A percentile compares a stretch with the other conserved stretches of the same genome.
These are phyloP conservation scores for Delia radicum DNA, from an alignment of 1,140 invertebrate species.

Conservation along the genomic window DNA sequence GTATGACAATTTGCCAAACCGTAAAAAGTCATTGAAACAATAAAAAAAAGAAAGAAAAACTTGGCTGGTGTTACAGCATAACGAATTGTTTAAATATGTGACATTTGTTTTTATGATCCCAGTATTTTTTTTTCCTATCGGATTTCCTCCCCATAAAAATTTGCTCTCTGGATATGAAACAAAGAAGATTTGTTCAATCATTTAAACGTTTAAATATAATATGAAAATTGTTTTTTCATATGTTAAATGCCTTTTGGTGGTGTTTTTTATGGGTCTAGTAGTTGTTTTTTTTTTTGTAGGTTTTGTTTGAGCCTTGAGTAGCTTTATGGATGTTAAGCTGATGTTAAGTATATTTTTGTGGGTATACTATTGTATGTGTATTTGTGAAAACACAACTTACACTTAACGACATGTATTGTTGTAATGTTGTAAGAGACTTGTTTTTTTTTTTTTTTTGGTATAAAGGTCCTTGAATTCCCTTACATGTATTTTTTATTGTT, in stretches of 20 bases:
- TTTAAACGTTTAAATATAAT: neutral
- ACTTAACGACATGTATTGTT: neutral
- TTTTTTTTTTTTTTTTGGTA: too few relatives aligned
- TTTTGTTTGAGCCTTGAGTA: neutral
- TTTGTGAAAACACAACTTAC: neutral
- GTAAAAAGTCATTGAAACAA: neutral
- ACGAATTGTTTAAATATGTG: neutral
- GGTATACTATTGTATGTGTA: neutral
- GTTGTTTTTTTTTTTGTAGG: neutral
- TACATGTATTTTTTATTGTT: neutral
- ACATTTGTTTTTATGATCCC: neutral
- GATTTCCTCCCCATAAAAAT: neutral
- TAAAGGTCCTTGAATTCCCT: neutral
- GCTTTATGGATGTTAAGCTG: neutral
- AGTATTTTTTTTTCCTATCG: neutral
- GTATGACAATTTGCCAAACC: neutral
- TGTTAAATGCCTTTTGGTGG: neutral
- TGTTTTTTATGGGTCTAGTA: neutral
- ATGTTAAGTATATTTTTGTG: constrained; percentile 5
- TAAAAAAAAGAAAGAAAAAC: neutral
- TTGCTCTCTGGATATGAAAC: neutral
- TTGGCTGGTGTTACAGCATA: neutral
- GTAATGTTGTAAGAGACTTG: neutral
- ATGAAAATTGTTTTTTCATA: neutral
- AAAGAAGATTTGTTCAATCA: neutral